Percentiles rank a stretch among this genome's conserved stretches.
Evolutionary conservation across 1,140 invertebrate species (phyloP).

Genomic region (Hetaerina americana): DNA sequence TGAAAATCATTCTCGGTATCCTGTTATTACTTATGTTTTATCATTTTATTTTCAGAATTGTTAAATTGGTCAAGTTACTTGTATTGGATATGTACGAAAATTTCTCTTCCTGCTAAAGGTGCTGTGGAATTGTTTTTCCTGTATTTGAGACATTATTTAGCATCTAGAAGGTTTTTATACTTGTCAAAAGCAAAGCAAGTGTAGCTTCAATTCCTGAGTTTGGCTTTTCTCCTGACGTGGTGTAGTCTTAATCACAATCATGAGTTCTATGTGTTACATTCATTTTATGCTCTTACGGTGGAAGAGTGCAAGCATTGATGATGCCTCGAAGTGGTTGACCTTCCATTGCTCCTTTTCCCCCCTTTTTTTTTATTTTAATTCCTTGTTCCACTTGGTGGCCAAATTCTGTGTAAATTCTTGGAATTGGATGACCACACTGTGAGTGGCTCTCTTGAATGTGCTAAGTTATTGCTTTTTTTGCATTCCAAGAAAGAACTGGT

Average conservation of each 20-base stretch:
- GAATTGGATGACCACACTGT: too few relatives aligned
- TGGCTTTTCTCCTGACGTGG: not conserved
- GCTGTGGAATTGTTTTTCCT: not conserved
- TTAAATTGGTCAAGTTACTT: too few relatives aligned
- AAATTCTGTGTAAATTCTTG: too few relatives aligned
- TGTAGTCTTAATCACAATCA: not conserved
- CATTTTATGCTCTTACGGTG: not conserved
- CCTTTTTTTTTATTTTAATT: not conserved
- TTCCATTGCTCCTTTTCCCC: not conserved
- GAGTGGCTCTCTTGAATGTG: not conserved
- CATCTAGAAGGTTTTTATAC: not conserved
- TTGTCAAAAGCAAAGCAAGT: not conserved
- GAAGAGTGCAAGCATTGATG: not conserved
- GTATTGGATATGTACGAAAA: too few relatives aligned
- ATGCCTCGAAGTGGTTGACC: not conserved
- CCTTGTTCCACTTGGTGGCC: too few relatives aligned
- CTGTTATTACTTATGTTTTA: too few relatives aligned
- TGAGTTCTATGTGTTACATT: not conserved
- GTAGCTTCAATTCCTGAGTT: not conserved
- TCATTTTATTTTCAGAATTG: not conserved
- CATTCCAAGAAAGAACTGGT: not conserved
- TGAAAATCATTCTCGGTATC: too few relatives aligned
- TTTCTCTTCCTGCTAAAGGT: not conserved
- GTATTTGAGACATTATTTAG: not conserved
- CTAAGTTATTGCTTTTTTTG: not conserved